Evolutionary conservation across 1,140 invertebrate species (phyloP).

Genomic region (Drepana arcuata): DNA sequence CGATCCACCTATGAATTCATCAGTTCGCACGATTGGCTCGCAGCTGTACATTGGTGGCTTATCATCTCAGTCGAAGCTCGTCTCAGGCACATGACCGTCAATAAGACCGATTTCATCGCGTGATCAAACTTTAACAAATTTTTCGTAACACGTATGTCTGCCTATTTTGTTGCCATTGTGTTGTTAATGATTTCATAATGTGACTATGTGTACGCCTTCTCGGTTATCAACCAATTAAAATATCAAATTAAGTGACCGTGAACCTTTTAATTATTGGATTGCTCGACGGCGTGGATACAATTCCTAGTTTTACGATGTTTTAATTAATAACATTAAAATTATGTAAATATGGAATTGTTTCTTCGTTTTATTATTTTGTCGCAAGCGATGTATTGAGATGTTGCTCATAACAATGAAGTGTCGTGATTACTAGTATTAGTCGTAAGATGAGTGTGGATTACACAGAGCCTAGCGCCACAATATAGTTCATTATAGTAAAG

Average conservation of each 20-base stretch:
- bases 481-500: slow-evolving; percentile 31
- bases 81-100: background rate
- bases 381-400: too few species aligned
- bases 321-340: too few species aligned
- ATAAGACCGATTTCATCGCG: slow-evolving; percentile 14
- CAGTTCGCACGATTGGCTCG: too few species aligned
- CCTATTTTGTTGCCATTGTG: slow-evolving; percentile 22
- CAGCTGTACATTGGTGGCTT: slow-evolving; percentile 3
- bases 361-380: too few species aligned
- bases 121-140: slow-evolving; percentile 15
- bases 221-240: slow-evolving; percentile 41
- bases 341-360: too few species aligned
- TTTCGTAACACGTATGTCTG: slow-evolving; percentile 31
- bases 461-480: too few species aligned
- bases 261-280: slow-evolving; percentile 35
- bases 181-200: slow-evolving; percentile 45
- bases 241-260: slow-evolving; percentile 41
- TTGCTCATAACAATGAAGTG: too few species aligned
- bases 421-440: too few species aligned
- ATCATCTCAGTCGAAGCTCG: background rate
- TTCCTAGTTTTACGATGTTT: too few species aligned
- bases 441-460: too few species aligned
- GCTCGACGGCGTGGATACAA: too few species aligned
- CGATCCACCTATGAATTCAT: too few species aligned
- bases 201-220: slow-evolving; percentile 28